Evolutionary conservation across 2,113 vertebrate species (phyloP), one percentile per base, ranked within the genome.

Genomic region (Mustela lutreola): DNA sequence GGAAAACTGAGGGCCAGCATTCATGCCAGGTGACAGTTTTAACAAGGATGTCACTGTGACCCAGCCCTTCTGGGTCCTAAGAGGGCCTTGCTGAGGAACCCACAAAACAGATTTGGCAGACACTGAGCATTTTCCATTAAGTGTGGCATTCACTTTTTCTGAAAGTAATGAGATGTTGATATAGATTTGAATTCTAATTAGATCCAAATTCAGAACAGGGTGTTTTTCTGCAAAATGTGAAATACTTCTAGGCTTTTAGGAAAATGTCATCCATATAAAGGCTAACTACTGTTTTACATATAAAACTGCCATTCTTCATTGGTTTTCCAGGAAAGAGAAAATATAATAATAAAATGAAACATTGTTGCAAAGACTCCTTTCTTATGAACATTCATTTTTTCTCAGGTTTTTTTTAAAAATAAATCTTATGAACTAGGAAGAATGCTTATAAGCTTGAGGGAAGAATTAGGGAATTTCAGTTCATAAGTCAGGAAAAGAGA

Each of bases 101-200:
- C 5, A 21, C 50, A 36, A 53, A 36, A 71, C 80, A 53, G 65
- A 80, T 3, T 24, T 45, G 56, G 63, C 33, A 73, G 81, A 71
- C 33, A 15, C 31, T 1, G n/a, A 56, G 76, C 58, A 28, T 70
- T 96, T 92, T 79, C 67, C 71, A 87, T 81, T 63, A 85, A 94
- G 48, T 5, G 4, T 70, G 10, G n/a, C 15, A 3, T 62, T 92
- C 42, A n/a, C 48, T 95, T 96, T 94, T 95, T 95, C 87, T 73
- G 71, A 91, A 85, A 33, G 62, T 75, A 96, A 95, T 91, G 70
- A 96, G 75, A 96, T 97, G 90, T 94, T 94, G 95, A 90, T 79
- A 96, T 78, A 93, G 94, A 89, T 96, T 95, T 81, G 82, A 97
- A 97, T 97, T 91, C 96, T 96, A 89, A 94, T 97, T 67, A 94